phyloP scores from a whole-genome alignment of 2,113 vertebrate species.

The Amphilophus citrinellus region DNA sequence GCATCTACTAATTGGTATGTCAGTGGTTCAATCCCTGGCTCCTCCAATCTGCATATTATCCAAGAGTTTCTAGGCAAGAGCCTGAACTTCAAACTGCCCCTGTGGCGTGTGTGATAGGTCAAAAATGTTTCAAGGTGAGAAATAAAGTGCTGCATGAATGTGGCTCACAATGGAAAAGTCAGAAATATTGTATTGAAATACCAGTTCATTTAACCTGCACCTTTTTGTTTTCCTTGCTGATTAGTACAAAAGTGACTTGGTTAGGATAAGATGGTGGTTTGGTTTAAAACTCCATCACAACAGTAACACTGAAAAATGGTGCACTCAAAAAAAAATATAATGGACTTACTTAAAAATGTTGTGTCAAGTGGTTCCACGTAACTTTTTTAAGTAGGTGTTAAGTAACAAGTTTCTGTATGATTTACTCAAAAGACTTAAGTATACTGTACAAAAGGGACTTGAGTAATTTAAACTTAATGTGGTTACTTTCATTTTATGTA shows the following conservation, averaged over 20 bases:
- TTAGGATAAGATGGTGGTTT: neutral
- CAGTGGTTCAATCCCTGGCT: neutral
- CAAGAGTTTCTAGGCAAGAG: neutral
- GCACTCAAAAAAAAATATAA: no score
- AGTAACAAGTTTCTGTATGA: no score
- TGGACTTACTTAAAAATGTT: no score
- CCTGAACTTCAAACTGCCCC: neutral
- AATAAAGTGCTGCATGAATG: neutral
- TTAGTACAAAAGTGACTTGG: neutral
- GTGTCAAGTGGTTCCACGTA: no score
- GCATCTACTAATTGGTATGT: neutral
- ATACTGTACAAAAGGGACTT: no score
- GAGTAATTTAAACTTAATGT: no score
- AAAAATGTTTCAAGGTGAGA: fast-evolving
- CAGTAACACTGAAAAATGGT: no score
- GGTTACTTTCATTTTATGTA: no score
- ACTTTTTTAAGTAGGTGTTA: no score
- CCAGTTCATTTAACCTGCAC: neutral
- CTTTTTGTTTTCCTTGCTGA: neutral
- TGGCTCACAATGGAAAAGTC: fast-evolving
- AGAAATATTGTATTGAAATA: neutral
- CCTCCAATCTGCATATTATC: neutral
- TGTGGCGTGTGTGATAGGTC: no score
- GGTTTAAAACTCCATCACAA: no score
- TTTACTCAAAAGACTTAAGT: no score